phyloP scores from a whole-genome alignment of 1,140 invertebrate species.

The Protaetia brevitarsis region DNA sequence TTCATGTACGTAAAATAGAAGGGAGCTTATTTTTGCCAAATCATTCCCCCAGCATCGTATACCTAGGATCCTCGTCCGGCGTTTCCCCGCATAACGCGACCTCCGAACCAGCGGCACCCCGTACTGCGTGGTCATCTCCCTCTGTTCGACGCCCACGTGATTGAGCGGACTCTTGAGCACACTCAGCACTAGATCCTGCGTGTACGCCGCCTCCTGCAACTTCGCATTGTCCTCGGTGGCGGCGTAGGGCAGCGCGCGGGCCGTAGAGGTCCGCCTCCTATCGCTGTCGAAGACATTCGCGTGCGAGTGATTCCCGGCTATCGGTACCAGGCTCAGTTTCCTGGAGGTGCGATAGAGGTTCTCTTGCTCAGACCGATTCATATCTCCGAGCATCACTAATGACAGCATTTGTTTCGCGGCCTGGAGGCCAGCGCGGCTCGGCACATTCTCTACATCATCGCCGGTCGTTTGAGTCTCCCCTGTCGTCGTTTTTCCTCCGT shows the following conservation, averaged over 20 bases:
- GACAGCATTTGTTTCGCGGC: slow-evolving; percentile 41
- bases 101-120: slow-evolving; percentile 48
- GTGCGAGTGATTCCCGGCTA: slow-evolving; percentile 36
- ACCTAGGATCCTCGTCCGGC: slow-evolving; percentile 45
- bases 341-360: slow-evolving; percentile 59
- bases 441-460: slow-evolving; percentile 8
- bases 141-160: slow-evolving; percentile 40
- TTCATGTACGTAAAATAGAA: no score
- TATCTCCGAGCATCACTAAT: slow-evolving; percentile 49
- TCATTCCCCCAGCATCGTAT: slow-evolving; percentile 5
- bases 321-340: slow-evolving; percentile 53
- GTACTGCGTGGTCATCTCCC: slow-evolving; percentile 28
- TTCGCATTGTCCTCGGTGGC: neutral
- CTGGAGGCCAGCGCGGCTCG: slow-evolving; percentile 22
- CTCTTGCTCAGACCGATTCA: slow-evolving; percentile 63
- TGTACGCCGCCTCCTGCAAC: neutral
- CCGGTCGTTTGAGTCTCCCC: neutral
- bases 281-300: slow-evolving; percentile 39
- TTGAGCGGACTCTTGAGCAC: slow-evolving; percentile 58
- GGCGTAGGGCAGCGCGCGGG: no score
- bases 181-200: slow-evolving; percentile 57
- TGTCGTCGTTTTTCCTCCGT: neutral
- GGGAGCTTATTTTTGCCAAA: no score
- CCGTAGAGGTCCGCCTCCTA: slow-evolving; percentile 25
- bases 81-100: slow-evolving; percentile 47